phyloP scores from a whole-genome alignment of 1,140 invertebrate species.

The Bombus waltoni region DNA sequence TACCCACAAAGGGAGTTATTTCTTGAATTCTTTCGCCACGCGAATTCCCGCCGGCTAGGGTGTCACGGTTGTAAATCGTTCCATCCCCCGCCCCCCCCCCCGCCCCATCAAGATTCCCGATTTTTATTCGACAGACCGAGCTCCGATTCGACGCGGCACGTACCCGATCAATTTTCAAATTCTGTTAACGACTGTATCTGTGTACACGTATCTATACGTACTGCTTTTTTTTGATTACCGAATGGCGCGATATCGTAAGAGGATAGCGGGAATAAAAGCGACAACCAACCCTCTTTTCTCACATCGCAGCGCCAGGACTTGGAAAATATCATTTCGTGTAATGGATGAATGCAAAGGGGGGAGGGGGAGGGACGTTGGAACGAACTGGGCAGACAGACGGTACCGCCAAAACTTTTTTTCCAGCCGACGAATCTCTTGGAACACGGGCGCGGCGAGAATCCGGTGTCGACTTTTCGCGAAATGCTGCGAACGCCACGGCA shows the following conservation, averaged over 20 bases:
- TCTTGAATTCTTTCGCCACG: constrained; percentile 30
- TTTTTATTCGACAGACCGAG: background rate
- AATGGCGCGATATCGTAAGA: too few species aligned
- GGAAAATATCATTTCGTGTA: constrained; percentile 1
- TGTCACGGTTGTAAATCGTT: constrained; percentile 17
- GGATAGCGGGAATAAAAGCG: too few species aligned
- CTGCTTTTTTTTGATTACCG: too few species aligned
- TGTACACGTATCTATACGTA: too few species aligned
- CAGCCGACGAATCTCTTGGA: constrained; percentile 12
- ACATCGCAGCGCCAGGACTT: background rate
- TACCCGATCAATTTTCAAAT: background rate
- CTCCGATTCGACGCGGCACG: background rate
- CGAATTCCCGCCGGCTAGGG: constrained; percentile 17
- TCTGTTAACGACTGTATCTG: too few species aligned
- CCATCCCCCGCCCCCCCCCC: background rate
- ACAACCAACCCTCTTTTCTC: background rate
- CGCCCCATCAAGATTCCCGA: too few species aligned
- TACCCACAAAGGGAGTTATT: constrained; percentile 27
- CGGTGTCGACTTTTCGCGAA: constrained; percentile 47
- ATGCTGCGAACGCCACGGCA: constrained; percentile 46
- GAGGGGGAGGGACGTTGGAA: background rate
- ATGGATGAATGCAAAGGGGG: background rate
- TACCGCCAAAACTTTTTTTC: constrained; percentile 26
- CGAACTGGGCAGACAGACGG: background rate
- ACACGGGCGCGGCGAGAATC: constrained; percentile 15